Percentiles rank a stretch among this genome's conserved stretches.
phyloP scores from a whole-genome alignment of 2,113 vertebrate species.

The Charadrius vociferus region DNA sequence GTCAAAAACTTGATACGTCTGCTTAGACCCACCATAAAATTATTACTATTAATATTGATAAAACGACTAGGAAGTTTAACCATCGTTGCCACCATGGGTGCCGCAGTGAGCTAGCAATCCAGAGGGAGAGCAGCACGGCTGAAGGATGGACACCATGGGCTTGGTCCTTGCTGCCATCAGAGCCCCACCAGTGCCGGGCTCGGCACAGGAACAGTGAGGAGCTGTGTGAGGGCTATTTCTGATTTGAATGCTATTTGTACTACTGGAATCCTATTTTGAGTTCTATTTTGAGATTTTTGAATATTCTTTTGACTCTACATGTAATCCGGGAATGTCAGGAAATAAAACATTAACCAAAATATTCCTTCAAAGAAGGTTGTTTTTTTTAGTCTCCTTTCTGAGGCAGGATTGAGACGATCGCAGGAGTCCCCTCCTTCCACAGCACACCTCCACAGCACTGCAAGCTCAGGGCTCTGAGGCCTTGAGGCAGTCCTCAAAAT shows the following conservation, averaged over 20 bases:
- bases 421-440: neutral
- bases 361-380: neutral
- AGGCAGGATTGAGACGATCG: rapidly evolving
- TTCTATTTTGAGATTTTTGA: constrained; percentile 22
- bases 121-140: rapidly evolving
- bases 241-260: neutral
- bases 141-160: rapidly evolving
- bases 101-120: rapidly evolving
- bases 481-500: neutral
- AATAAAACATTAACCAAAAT: neutral
- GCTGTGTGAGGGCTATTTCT: neutral
- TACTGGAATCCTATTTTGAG: neutral
- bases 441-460: neutral
- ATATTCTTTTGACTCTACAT: neutral
- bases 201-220: rapidly evolving
- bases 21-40: neutral
- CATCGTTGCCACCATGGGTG: rapidly evolving
- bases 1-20: neutral
- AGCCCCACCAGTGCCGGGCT: rapidly evolving
- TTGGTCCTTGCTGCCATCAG: neutral
- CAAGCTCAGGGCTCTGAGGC: neutral
- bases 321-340: neutral
- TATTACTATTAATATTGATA: neutral
- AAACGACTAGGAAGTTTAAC: rapidly evolving
- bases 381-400: neutral